phyloP scores from a whole-genome alignment of 2,797 vertebrate genomes.

The Champsocephalus esox region DNA sequence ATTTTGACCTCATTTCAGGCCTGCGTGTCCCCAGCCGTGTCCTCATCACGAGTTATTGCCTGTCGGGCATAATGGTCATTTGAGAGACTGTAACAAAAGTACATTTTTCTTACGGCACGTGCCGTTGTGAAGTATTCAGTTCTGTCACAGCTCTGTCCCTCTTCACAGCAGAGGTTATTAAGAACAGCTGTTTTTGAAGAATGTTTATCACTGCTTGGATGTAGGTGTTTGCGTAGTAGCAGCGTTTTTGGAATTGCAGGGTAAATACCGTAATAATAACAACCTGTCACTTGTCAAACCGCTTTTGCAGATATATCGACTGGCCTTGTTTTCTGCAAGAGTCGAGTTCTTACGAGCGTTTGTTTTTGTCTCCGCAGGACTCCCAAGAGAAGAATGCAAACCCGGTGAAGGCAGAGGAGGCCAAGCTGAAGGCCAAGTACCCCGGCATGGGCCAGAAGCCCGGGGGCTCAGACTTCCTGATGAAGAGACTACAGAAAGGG shows the following conservation, averaged over 20 bases:
- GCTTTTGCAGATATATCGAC: slow-evolving; percentile 28
- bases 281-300: slow-evolving; percentile 32
- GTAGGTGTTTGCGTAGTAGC: slow-evolving; percentile 11
- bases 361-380: slow-evolving; percentile 83
- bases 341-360: slow-evolving; percentile 3
- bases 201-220: slow-evolving; percentile 3
- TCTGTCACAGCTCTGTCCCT: slow-evolving; percentile 12
- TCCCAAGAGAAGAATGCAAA: slow-evolving; percentile 91
- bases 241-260: slow-evolving; percentile 17
- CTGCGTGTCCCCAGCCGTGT: background rate
- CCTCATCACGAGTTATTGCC: slow-evolving; percentile 14
- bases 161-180: slow-evolving; percentile 18
- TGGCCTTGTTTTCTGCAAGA: slow-evolving; percentile 18
- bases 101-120: slow-evolving; percentile 45
- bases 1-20: background rate
- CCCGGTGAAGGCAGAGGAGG: slow-evolving; percentile 92
- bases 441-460: slow-evolving; percentile 93
- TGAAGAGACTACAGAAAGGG: slow-evolving; percentile 98
- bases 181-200: slow-evolving; percentile 1
- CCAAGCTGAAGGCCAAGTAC: slow-evolving; percentile 95
- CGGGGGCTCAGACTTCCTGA: slow-evolving; percentile 95
- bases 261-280: background rate
- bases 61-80: slow-evolving; percentile 9
- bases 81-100: slow-evolving; percentile 31
- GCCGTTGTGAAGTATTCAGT: slow-evolving; percentile 24